Evolutionary conservation across 2,113 vertebrate species (phyloP).

Genomic region (Donacobius atricapilla): DNA sequence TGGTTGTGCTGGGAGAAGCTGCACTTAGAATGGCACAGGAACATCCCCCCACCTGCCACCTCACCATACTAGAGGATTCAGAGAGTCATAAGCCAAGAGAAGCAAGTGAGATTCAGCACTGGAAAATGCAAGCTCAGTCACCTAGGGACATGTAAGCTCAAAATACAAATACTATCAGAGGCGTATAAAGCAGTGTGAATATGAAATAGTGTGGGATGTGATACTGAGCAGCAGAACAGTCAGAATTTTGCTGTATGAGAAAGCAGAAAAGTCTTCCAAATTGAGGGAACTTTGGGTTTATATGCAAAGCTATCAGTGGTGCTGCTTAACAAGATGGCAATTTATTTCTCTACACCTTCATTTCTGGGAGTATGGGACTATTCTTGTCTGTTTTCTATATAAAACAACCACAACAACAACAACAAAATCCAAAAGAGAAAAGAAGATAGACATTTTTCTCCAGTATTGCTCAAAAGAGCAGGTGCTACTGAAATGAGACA

Average conservation of each 20-base stretch:
- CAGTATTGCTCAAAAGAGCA: background rate
- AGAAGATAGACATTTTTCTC: background rate
- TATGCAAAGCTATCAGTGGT: background rate
- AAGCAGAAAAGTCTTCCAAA: background rate
- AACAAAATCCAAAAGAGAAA: background rate
- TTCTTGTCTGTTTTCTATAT: background rate
- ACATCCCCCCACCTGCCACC: background rate
- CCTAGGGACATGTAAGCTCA: background rate
- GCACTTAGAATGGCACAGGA: background rate
- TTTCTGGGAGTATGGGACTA: background rate
- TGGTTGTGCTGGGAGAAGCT: background rate
- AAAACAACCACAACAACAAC: background rate
- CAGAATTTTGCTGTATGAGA: background rate
- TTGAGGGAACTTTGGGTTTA: background rate
- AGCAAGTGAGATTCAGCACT: conserved; percentile 10
- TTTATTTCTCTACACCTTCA: background rate
- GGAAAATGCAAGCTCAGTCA: conserved; percentile 20
- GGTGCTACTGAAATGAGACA: background rate
- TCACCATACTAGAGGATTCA: background rate
- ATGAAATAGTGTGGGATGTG: conserved; percentile 24
- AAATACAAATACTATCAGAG: conserved; percentile 1
- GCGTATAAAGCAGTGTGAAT: background rate
- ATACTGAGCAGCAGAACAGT: background rate
- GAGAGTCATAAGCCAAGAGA: background rate
- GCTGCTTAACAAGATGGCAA: background rate